Base-by-base conservation (phyloP, 2,888 invertebrate genomes). In the Tipula helvola region DNA sequence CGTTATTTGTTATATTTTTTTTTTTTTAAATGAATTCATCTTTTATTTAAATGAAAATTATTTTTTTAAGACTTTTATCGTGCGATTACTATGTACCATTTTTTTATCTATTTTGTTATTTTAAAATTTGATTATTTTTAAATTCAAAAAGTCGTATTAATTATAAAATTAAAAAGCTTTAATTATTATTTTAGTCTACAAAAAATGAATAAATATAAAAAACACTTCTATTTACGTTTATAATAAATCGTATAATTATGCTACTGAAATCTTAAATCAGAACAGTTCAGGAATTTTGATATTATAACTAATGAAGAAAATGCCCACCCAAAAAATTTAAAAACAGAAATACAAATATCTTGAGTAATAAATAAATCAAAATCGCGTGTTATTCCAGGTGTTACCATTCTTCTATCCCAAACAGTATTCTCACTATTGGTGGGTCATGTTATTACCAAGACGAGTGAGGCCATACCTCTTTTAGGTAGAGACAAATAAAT, bases 351-450 rank as follows among this genome's bases (percentile, higher is more conserved):
- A 12, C 16, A 71, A 71, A 28, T 71, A 71, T 71, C 8, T 71
- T 71, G 28, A 71, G 71, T 71, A 71, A 28, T 71, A 71, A 71
- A 71, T 71, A 71, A 71, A 71, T 71, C 28, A 28, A 71, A 71
- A 71, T 71, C 71, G 71, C 71, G 84, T 84, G 41, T 94, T 94
- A 95, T 96, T 96, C 92, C 97, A 98, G 98, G 98, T 95, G 97
- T 98, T 93, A 98, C 98, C 93, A 98, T 98, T 93, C 96, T 98
- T 93, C 97, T 99, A 94, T 99, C 99, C 91, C 97, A 99, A 95
- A 98, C 98, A 93, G 98, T 99, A 93, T 99, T 99, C 95, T 97
- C 98, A 93, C 96, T 98, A 94, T 96, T 99, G 96, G 98, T 99
- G 94, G 97, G 98, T 92, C 98, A 99, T 94, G 97, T 98, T 93